A percentile compares a stretch with the other conserved stretches of the same genome.
Conservation (phyloP, 2,113 vertebrate species). For the Tachysurus fulvidraco region DNA sequence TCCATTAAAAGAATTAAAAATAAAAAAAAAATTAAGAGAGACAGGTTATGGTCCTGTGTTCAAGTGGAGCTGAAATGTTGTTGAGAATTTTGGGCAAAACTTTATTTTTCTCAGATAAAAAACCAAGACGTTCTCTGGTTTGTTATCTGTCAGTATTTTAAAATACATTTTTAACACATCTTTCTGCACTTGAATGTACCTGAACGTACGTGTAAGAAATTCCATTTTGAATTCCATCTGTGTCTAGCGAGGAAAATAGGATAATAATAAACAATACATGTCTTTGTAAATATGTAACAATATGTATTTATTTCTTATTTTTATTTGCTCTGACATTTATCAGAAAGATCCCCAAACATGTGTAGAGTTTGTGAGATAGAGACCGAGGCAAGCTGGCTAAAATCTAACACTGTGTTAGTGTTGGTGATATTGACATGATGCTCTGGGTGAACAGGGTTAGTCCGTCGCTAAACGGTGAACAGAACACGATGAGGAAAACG, state of each 20-base stretch:
- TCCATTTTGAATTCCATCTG: background rate
- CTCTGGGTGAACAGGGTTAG: background rate
- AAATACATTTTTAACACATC: background rate
- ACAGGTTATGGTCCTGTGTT: background rate
- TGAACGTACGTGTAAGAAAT: too few relatives aligned
- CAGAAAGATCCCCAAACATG: background rate
- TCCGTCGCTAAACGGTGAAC: background rate
- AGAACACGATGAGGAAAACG: background rate
- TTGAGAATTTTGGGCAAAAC: background rate
- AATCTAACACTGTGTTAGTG: background rate
- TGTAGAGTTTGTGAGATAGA: background rate
- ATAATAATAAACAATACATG: background rate
- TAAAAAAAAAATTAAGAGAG: background rate
- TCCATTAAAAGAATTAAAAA: conserved; percentile 3
- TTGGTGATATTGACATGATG: too few relatives aligned
- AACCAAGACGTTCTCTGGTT: background rate
- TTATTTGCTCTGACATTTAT: background rate
- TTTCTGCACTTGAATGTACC: background rate
- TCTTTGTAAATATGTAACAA: background rate
- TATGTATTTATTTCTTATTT: background rate
- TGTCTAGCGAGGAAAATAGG: background rate
- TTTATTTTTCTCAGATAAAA: background rate
- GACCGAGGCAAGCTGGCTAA: background rate
- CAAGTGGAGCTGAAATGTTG: background rate
- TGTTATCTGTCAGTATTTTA: background rate